Percentiles rank a stretch among this genome's conserved stretches.
These are phyloP conservation scores for Coecobrya sp. DNA, from an alignment of 2,888 invertebrate species.

Conservation along the genomic window DNA sequence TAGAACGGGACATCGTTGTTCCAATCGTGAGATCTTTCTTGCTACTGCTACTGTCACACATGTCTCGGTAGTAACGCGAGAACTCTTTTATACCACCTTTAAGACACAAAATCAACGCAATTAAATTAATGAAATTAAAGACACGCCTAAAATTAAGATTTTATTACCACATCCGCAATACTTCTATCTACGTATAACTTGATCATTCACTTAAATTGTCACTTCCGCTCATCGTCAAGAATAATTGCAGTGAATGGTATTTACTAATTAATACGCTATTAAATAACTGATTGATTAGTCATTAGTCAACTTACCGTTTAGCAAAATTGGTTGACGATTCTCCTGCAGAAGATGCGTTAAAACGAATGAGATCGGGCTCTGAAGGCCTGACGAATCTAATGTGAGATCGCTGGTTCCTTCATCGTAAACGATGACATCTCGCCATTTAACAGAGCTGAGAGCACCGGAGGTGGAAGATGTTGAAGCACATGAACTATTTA, in stretches of 20 bases:
- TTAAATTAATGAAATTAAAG: neutral
- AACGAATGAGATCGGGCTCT: slow-evolving; percentile 91
- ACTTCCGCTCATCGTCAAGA: neutral
- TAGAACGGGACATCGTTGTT: slow-evolving; percentile 69
- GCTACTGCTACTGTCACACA: slow-evolving; percentile 55
- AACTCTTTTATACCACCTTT: slow-evolving; percentile 60
- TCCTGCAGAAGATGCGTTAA: slow-evolving; percentile 91
- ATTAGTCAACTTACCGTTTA: slow-evolving; percentile 90
- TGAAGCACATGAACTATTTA: neutral
- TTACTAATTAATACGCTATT: too few relatives aligned
- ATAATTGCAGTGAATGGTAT: too few relatives aligned
- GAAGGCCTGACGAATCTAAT: slow-evolving; percentile 89
- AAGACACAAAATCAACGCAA: neutral
- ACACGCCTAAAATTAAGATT: too few relatives aligned
- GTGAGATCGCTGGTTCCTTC: slow-evolving; percentile 90
- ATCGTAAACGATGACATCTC: slow-evolving; percentile 91
- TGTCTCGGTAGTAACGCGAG: slow-evolving; percentile 39
- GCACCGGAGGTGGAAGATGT: slow-evolving; percentile 40
- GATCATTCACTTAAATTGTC: neutral
- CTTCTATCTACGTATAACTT: too few relatives aligned
- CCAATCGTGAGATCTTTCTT: slow-evolving; percentile 77
- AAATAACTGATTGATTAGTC: too few relatives aligned
- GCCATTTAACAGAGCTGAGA: slow-evolving; percentile 70
- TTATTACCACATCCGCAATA: too few relatives aligned
- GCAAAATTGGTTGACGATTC: slow-evolving; percentile 90